phyloP scores from a whole-genome alignment of 2,888 invertebrate genomes.

The Hyposoter dolosus region DNA sequence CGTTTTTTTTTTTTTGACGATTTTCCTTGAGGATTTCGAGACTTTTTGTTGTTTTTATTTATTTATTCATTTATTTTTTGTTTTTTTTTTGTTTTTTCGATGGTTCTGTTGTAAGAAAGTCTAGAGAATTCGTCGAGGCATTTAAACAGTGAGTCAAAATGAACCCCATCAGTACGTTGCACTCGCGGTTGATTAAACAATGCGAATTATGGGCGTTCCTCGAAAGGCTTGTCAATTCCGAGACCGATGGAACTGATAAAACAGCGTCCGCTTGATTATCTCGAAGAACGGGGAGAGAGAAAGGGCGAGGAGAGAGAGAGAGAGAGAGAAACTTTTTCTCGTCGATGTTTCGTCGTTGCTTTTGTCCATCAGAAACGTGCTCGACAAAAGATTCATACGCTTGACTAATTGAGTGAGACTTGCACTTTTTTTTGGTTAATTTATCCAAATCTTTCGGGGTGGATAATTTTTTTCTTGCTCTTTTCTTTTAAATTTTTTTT shows the following conservation, averaged over 20 bases:
- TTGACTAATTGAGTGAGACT: too few species aligned
- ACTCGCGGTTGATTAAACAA: slow-evolving; percentile 54
- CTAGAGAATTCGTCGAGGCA: slow-evolving; percentile 16
- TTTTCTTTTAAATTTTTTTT: too few species aligned
- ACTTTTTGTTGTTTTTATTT: background rate
- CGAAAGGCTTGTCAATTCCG: slow-evolving; percentile 48
- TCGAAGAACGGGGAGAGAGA: background rate
- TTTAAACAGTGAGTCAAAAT: slow-evolving; percentile 23
- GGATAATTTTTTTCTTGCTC: background rate
- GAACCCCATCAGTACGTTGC: slow-evolving; percentile 47
- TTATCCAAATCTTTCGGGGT: too few species aligned
- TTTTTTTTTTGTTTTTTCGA: background rate
- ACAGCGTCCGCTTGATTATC: slow-evolving; percentile 44
- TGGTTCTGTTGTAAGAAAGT: background rate
- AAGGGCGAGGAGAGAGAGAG: background rate
- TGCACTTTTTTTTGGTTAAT: too few species aligned
- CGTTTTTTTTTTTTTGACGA: too few species aligned
- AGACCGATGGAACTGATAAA: slow-evolving; percentile 61
- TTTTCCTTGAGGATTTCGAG: background rate
- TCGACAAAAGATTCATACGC: slow-evolving; percentile 24
- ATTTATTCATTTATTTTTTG: background rate
- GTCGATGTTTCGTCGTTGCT: slow-evolving; percentile 37
- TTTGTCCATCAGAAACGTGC: slow-evolving; percentile 38
- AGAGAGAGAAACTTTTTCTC: slow-evolving; percentile 13
- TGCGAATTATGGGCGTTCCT: slow-evolving; percentile 63